phyloP scores from a whole-genome alignment of 2,888 invertebrate species.

The Neoascia interrupta region DNA sequence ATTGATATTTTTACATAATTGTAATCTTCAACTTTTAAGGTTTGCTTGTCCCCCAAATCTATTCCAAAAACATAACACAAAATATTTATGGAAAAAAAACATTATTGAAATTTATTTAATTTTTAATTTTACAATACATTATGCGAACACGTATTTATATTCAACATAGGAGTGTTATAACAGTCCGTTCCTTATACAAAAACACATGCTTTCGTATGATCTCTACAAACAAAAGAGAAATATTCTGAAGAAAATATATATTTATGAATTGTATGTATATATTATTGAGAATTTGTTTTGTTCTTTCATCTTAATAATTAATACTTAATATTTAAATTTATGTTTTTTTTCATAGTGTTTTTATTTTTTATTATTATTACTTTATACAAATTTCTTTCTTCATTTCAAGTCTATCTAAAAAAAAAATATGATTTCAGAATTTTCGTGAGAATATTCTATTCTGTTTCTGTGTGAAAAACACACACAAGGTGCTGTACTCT shows the following conservation, averaged over 20 bases:
- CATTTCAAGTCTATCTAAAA: slow-evolving; percentile 66
- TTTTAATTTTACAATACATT: slow-evolving; percentile 53
- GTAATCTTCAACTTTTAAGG: too few species aligned
- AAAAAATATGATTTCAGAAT: slow-evolving; percentile 44
- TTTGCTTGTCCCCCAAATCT: too few species aligned
- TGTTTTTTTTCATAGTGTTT: slow-evolving; percentile 38
- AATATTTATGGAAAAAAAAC: slow-evolving; percentile 31
- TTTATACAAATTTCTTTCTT: slow-evolving; percentile 60
- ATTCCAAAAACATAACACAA: neutral
- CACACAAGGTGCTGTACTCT: slow-evolving; percentile 9
- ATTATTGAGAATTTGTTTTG: slow-evolving; percentile 55
- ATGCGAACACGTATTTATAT: slow-evolving; percentile 50
- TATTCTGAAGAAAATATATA: slow-evolving; percentile 39
- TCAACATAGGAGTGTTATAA: slow-evolving; percentile 37
- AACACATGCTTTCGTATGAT: slow-evolving; percentile 37
- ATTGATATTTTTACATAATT: too few species aligned
- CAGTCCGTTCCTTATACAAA: slow-evolving; percentile 39
- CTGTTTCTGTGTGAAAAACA: slow-evolving; percentile 2
- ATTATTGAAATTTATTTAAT: slow-evolving; percentile 61
- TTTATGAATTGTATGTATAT: slow-evolving; percentile 4
- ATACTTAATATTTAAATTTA: slow-evolving; percentile 61
- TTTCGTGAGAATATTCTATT: slow-evolving; percentile 13
- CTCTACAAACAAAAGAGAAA: slow-evolving; percentile 35
- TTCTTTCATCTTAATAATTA: slow-evolving; percentile 54
- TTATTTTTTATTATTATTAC: slow-evolving; percentile 48